Percentiles rank a stretch among this genome's conserved stretches.
These are phyloP conservation scores for Norana najaformis DNA, from an alignment of 2,888 invertebrate genomes.

Conservation along the genomic window DNA sequence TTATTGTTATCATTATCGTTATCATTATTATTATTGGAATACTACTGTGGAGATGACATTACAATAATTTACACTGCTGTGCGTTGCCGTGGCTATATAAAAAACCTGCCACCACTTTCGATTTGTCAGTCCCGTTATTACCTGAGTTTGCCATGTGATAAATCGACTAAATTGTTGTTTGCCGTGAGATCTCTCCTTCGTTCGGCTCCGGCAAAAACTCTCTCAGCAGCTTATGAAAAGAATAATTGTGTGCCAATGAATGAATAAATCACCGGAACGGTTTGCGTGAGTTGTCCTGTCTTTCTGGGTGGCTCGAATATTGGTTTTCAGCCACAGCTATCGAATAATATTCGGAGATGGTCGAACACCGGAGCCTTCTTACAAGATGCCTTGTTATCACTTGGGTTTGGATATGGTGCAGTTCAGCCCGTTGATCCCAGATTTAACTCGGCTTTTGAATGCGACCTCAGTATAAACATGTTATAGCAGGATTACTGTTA, in stretches of 20 bases:
- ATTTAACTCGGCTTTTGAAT: neutral
- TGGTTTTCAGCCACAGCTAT: neutral
- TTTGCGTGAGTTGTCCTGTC: neutral
- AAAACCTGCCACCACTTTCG: neutral
- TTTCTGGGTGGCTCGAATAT: neutral
- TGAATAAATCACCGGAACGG: neutral
- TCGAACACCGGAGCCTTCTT: neutral
- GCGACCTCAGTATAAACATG: neutral
- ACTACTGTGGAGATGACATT: too few relatives aligned
- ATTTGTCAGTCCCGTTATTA: neutral
- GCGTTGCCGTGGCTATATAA: neutral
- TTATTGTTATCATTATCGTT: too few relatives aligned
- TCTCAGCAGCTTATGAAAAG: slow-evolving; percentile 13
- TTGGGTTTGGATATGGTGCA: neutral
- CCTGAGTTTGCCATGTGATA: neutral
- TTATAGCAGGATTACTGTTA: too few relatives aligned
- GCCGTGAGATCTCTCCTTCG: neutral
- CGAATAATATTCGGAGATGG: too few relatives aligned
- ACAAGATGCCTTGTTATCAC: neutral
- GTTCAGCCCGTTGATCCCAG: neutral
- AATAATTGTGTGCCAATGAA: neutral
- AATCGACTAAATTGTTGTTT: neutral
- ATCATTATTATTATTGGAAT: too few relatives aligned
- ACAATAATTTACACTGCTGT: too few relatives aligned
- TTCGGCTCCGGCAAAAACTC: neutral